phyloP scores from a whole-genome alignment of 2,797 vertebrate genomes.

The Mastacembelus armatus region DNA sequence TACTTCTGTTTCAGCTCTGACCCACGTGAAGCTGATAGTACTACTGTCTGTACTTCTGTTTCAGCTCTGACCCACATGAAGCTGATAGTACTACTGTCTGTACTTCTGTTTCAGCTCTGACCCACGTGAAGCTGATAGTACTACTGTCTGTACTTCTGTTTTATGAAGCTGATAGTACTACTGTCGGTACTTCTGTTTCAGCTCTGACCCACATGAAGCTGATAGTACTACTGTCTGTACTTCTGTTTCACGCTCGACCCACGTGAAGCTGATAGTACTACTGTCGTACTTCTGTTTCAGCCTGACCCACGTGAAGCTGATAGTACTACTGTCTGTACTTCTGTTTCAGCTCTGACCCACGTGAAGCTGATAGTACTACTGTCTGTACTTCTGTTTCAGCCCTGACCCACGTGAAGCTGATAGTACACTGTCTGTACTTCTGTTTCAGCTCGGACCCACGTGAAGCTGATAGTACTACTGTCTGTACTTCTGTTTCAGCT shows the following conservation, averaged over 20 bases:
- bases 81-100: constrained; percentile 68
- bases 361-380: background rate
- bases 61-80: constrained; percentile 94
- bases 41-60: constrained; percentile 12
- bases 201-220: constrained; percentile 94
- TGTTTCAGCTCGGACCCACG: background rate
- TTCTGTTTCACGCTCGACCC: no score
- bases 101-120: constrained; percentile 88
- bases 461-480: background rate
- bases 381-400: constrained; percentile 82
- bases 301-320: constrained; percentile 94
- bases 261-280: background rate
- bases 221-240: no score
- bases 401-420: constrained; percentile 93
- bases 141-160: no score
- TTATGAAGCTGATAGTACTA: background rate
- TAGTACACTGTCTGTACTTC: no score
- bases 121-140: constrained; percentile 94
- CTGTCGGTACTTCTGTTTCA: constrained; percentile 69
- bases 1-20: no score
- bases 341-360: background rate
- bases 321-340: no score
- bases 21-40: background rate
- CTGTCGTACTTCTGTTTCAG: constrained; percentile 78
- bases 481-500: constrained; percentile 83